These are phyloP conservation scores for Halcyon senegalensis DNA, from an alignment of 2,113 vertebrate genomes.

Conservation along the genomic window DNA sequence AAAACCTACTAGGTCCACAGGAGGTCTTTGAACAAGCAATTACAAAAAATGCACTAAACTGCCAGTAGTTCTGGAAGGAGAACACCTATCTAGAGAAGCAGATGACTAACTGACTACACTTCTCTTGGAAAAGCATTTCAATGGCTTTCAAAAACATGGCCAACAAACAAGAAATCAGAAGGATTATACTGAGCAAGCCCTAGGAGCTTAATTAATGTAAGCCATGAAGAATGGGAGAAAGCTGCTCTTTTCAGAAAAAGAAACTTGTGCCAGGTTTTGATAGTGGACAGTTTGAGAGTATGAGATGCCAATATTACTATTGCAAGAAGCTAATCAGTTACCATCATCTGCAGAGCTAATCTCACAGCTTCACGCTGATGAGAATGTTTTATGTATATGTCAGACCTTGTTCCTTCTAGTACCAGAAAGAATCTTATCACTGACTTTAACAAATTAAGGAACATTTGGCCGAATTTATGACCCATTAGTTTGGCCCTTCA, in stretches of 20 bases:
- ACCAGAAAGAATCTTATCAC: not conserved
- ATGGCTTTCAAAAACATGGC: not conserved
- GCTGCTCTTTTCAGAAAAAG: not conserved
- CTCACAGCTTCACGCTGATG: not conserved
- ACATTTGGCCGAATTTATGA: not conserved
- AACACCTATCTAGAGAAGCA: not conserved
- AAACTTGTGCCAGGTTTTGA: not conserved
- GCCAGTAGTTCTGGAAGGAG: not conserved
- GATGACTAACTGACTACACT: not conserved
- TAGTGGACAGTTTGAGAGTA: not conserved
- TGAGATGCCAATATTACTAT: not conserved
- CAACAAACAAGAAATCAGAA: not conserved
- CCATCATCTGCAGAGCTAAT: slow-evolving; percentile 31
- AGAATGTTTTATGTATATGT: not conserved
- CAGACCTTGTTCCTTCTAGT: not conserved
- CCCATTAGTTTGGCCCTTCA: not conserved
- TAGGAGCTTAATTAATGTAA: not conserved
- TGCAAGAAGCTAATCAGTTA: not conserved
- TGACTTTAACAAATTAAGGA: not conserved
- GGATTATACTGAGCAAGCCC: not conserved
- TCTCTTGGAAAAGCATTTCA: not conserved
- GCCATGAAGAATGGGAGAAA: not conserved
- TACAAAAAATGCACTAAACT: not conserved
- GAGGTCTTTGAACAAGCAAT: not conserved
- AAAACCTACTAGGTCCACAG: not conserved